Evolutionary conservation across 2,888 invertebrate species (phyloP), one percentile per base, ranked within the genome.

Genomic region (Dryobotodes eremita): DNA sequence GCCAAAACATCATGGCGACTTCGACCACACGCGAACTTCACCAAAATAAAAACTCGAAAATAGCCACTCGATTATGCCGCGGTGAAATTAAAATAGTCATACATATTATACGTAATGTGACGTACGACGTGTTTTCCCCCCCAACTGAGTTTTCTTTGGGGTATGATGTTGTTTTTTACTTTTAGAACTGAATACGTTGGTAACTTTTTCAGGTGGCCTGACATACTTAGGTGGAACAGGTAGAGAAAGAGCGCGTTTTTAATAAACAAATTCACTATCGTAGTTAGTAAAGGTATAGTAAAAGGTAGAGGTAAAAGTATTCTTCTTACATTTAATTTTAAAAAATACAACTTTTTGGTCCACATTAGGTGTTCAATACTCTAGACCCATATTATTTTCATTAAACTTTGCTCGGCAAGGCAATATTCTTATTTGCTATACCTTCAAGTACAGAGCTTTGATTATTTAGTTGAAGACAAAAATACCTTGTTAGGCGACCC

Each of bases 11-110:
- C 92, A 91, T 91, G 90, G 90, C 90, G 88, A 87, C 85, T 86
- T 88, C 94, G 95, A 96, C 97, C 97, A 97, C 97, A 96, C 97
- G 96, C 96, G 96, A 96, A 96, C 96, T 94, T 94, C 94, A 95
- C 96, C 93, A 95, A 96, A 97, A 97, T 97, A 97, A 97, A 96
- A 96, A 94, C 89, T 95, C 94, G 72, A 94, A 97, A 97, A 97
- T 97, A 97, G 95, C 95, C 92, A 91, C 92, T 92, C 94, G 91
- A 92, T 94, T 91, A 90, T 91, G 90, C 93, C 92, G 94, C 94
- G 91, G 93, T 92, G 93, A 93, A 94, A 95, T 96, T 94, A 95
- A 96, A 96, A 96, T 95, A 96, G 95, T 94, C 92, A 66, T 87
- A 75, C 91, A 90, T 86, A 77, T 94, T 92, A 66, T 84, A 75